Evolutionary conservation across 2,113 vertebrate genomes (phyloP).

Genomic region (Philantomba maxwellii): DNA sequence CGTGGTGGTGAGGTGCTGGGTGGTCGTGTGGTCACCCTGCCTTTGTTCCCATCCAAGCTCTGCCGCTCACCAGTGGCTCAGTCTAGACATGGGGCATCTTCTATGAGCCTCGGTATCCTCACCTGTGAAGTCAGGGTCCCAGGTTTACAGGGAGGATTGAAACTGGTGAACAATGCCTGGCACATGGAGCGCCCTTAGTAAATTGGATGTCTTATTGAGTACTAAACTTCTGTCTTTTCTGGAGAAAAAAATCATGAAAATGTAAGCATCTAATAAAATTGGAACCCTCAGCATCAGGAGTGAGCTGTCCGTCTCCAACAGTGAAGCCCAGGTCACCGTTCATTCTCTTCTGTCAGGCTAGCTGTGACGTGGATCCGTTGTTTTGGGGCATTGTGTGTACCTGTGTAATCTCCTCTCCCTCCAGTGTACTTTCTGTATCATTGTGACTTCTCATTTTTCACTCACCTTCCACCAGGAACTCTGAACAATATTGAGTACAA

Average conservation of each 20-base stretch:
- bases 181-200: neutral
- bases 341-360: neutral
- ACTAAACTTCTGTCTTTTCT: neutral
- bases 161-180: neutral
- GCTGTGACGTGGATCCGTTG: neutral
- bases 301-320: neutral
- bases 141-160: no score
- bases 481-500: neutral
- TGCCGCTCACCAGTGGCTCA: rapidly evolving
- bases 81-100: rapidly evolving
- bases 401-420: neutral
- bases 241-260: neutral
- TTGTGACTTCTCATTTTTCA: slow-evolving; percentile 24
- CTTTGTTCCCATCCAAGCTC: neutral
- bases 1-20: no score
- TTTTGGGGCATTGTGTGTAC: rapidly evolving
- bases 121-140: neutral
- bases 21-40: no score
- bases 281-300: neutral
- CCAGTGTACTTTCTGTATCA: neutral
- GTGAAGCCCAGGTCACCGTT: neutral
- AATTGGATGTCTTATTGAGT: neutral
- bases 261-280: neutral
- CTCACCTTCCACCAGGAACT: neutral
- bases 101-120: neutral